Percentiles rank a stretch among this genome's conserved stretches.
Conservation (phyloP, 2,888 invertebrate species). For the Caenorhabditis sp. region DNA sequence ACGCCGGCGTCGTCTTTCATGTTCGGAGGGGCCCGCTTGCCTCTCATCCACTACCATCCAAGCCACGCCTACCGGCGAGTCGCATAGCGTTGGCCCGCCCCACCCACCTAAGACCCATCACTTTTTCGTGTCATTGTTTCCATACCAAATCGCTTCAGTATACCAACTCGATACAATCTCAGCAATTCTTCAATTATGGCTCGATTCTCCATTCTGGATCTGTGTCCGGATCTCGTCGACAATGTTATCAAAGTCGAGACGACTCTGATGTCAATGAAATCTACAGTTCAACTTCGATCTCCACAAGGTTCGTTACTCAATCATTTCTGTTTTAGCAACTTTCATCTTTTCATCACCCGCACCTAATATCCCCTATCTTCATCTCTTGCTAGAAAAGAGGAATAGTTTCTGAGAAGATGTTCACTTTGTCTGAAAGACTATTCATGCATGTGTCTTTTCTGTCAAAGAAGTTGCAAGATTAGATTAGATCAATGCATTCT, state of each 20-base stretch:
- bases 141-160: constrained; percentile 62
- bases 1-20: constrained; percentile 35
- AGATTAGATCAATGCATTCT: not conserved
- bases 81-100: constrained; percentile 52
- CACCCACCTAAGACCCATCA: constrained; percentile 53
- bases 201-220: constrained; percentile 71
- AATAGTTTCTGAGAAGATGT: not conserved
- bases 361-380: not conserved
- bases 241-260: constrained; percentile 13
- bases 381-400: not conserved
- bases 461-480: not conserved
- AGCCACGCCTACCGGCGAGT: constrained; percentile 29
- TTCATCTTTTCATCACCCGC: no score
- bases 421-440: not conserved
- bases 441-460: not conserved
- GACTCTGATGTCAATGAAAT: not conserved
- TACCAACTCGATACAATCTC: constrained; percentile 58
- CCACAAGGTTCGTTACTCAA: constrained; percentile 35
- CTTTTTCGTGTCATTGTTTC: constrained; percentile 64
- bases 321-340: not conserved
- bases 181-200: constrained; percentile 58
- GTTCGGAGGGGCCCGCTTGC: not conserved
- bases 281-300: constrained; percentile 1
- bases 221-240: constrained; percentile 71
- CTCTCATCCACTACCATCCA: constrained; percentile 44